A percentile compares a stretch with the other conserved stretches of the same genome.
Evolutionary conservation across 2,888 invertebrate species (phyloP).

Genomic region (Hydrotaea diabolus): DNA sequence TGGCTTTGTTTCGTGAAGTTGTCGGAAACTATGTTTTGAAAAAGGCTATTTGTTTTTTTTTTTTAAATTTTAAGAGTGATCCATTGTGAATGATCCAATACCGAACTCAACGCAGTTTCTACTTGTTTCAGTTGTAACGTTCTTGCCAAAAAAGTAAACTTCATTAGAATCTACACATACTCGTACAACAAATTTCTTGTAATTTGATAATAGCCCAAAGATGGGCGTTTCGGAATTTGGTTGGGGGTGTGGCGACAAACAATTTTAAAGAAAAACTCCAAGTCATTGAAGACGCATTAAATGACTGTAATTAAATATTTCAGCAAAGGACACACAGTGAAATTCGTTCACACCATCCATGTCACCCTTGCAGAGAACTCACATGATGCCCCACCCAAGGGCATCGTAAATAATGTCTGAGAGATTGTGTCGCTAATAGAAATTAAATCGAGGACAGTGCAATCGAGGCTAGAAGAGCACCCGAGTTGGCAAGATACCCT

Average conservation of each 20-base stretch:
- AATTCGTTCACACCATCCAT: constrained; percentile 16
- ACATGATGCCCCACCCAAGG: not conserved
- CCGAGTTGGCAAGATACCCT: not conserved
- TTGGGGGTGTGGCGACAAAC: not conserved
- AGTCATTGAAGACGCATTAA: not conserved
- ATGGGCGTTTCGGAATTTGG: too few relatives aligned
- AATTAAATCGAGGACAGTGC: constrained; percentile 30
- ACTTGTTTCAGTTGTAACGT: too few relatives aligned
- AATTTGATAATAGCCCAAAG: too few relatives aligned
- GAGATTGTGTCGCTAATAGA: constrained; percentile 22
- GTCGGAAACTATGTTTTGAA: too few relatives aligned
- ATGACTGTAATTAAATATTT: constrained; percentile 21
- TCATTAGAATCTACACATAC: not conserved
- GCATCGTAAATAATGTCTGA: constrained; percentile 2
- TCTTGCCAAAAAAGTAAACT: too few relatives aligned
- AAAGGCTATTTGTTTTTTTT: too few relatives aligned
- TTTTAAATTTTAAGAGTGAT: too few relatives aligned
- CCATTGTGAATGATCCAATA: too few relatives aligned
- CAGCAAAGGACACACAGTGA: not conserved
- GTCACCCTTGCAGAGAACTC: not conserved
- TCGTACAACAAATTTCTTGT: not conserved
- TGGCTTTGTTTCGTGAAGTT: too few relatives aligned
- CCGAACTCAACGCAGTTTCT: too few relatives aligned
- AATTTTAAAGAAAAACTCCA: constrained; percentile 2
- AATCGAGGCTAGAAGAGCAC: not conserved